Percentiles rank a stretch among this genome's conserved stretches.
Evolutionary conservation across 2,113 vertebrate species (phyloP).

Genomic region (Colistium nudipinnis): DNA sequence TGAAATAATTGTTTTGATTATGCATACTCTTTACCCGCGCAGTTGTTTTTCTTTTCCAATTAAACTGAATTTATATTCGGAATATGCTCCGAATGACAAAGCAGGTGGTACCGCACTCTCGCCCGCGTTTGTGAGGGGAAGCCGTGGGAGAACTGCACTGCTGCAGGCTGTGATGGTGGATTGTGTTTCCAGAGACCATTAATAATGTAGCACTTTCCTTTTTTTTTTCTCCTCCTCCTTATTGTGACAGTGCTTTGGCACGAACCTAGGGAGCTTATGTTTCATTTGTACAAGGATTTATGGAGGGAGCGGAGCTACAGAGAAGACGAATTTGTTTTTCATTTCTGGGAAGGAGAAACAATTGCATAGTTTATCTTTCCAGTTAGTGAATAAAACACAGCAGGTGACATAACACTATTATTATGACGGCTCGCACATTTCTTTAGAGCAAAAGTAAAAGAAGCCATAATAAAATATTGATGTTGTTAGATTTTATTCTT

Average conservation of each 20-base stretch:
- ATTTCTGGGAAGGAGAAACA: constrained; percentile 11
- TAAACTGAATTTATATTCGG: constrained; percentile 61
- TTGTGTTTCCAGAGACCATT: constrained; percentile 39
- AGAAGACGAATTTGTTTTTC: constrained; percentile 18
- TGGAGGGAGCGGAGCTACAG: neutral
- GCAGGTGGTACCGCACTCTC: constrained; percentile 41
- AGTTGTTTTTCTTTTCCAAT: constrained; percentile 74
- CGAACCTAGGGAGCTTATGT: constrained; percentile 7
- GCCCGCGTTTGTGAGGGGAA: constrained; percentile 16
- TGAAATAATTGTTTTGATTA: constrained; percentile 79
- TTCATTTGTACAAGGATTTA: constrained; percentile 46
- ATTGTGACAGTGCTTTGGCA: constrained; percentile 23
- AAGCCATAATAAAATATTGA: neutral
- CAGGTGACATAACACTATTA: constrained; percentile 5
- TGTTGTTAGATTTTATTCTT: neutral
- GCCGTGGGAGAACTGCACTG: constrained; percentile 12
- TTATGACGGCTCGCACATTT: neutral
- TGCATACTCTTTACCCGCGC: constrained; percentile 60
- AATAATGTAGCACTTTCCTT: constrained; percentile 40
- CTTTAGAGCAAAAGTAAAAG: neutral
- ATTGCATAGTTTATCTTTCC: constrained; percentile 11
- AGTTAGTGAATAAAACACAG: constrained; percentile 24
- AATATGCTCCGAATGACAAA: constrained; percentile 66
- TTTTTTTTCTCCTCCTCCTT: neutral
- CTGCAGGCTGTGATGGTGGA: constrained; percentile 23